These are phyloP conservation scores for Diaperis boleti DNA, from an alignment of 2,888 invertebrate species.

Conservation along the genomic window DNA sequence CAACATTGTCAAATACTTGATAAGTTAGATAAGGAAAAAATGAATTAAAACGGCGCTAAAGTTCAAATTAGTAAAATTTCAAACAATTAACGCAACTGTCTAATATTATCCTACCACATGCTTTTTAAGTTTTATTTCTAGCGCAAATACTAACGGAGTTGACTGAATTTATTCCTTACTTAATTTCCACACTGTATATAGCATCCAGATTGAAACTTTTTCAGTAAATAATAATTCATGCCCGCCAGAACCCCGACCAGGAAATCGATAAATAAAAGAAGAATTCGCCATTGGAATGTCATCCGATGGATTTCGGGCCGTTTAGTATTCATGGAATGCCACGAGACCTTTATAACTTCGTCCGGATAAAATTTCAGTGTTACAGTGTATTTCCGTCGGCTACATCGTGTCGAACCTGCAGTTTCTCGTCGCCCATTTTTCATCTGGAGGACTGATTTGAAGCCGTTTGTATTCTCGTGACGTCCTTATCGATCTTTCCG, in stretches of 20 bases:
- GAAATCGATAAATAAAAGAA: conserved; percentile 18
- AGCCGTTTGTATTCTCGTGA: conserved; percentile 29
- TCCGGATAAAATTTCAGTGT: conserved; percentile 16
- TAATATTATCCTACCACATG: too few species aligned
- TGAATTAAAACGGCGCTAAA: too few species aligned
- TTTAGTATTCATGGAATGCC: conserved; percentile 27
- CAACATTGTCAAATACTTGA: too few species aligned
- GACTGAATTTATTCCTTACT: too few species aligned
- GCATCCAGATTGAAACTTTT: too few species aligned
- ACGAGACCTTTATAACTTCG: conserved; percentile 20
- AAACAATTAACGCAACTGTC: too few species aligned
- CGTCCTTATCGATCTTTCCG: conserved; percentile 28
- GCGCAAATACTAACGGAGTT: too few species aligned
- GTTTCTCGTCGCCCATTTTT: conserved; percentile 28
- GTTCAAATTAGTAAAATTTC: too few species aligned
- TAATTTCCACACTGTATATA: too few species aligned
- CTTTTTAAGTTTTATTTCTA: too few species aligned
- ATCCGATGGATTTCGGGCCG: conserved; percentile 13
- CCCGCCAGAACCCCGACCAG: neutral
- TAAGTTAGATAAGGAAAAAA: too few species aligned
- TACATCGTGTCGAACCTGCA: conserved; percentile 25
- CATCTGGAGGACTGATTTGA: conserved; percentile 22
- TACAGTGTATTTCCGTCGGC: conserved; percentile 25
- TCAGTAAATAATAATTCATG: conserved; percentile 17
- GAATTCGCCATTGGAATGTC: conserved; percentile 13